A percentile compares a stretch with the other conserved stretches of the same genome.
These are phyloP conservation scores for Turdus rufiventris DNA, from an alignment of 2,113 vertebrate species.

Conservation along the genomic window DNA sequence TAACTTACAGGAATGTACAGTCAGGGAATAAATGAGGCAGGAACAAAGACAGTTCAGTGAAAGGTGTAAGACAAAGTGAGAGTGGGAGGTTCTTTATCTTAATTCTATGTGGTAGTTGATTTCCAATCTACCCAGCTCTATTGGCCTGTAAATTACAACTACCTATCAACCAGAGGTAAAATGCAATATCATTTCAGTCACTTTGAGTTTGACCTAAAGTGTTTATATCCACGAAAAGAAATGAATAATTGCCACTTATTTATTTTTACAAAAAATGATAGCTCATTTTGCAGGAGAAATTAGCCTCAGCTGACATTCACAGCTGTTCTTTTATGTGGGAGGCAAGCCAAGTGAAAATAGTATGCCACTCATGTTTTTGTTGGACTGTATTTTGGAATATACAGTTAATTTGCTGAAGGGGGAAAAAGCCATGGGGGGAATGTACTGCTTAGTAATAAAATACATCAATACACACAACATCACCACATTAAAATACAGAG, in stretches of 20 bases:
- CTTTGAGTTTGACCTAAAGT: constrained; percentile 59
- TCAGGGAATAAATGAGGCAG: constrained; percentile 46
- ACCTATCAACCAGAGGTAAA: constrained; percentile 59
- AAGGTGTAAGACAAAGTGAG: constrained; percentile 48
- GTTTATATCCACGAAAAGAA: constrained; percentile 45
- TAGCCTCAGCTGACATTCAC: constrained; percentile 37
- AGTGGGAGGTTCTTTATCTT: constrained; percentile 57
- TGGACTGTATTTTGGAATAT: constrained; percentile 33
- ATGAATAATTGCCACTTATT: constrained; percentile 41
- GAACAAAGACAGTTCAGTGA: constrained; percentile 49
- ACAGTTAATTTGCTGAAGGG: constrained; percentile 29
- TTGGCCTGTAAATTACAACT: constrained; percentile 59
- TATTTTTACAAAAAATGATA: constrained; percentile 52
- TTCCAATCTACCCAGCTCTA: constrained; percentile 45
- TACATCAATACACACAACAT: constrained; percentile 49
- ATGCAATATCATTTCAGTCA: constrained; percentile 61
- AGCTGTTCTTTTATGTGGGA: constrained; percentile 45
- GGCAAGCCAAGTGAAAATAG: constrained; percentile 34
- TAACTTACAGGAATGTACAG: constrained; percentile 26
- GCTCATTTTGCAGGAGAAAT: constrained; percentile 41
- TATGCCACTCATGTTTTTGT: neutral
- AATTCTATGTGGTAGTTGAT: constrained; percentile 54
- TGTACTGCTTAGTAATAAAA: constrained; percentile 62
- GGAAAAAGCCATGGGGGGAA: constrained; percentile 22
- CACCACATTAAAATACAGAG: constrained; percentile 51